These are phyloP conservation scores for Pseudomyrmex dendroicus DNA, from an alignment of 1,140 invertebrate species.

Conservation along the genomic window DNA sequence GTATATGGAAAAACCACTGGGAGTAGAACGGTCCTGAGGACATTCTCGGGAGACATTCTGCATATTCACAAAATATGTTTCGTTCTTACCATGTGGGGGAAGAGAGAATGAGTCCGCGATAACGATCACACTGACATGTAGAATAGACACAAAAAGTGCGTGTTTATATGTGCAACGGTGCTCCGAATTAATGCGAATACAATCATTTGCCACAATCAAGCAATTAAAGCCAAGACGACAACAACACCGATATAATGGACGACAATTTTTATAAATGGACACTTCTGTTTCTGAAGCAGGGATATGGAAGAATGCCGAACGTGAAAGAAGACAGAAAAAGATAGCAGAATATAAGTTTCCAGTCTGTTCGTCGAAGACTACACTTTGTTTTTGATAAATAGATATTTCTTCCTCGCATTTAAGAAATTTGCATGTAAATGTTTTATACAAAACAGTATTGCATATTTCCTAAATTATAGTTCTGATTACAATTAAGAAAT, in stretches of 20 bases:
- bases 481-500: neutral
- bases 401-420: constrained; percentile 33
- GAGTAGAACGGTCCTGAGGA: constrained; percentile 15
- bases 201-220: constrained; percentile 75
- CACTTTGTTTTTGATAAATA: constrained; percentile 9
- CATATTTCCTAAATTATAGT: neutral
- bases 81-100: constrained; percentile 36
- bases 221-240: constrained; percentile 79
- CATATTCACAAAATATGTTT: constrained; percentile 29
- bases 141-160: constrained; percentile 56
- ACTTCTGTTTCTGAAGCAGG: constrained; percentile 26
- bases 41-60: constrained; percentile 26
- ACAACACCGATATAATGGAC: constrained; percentile 71
- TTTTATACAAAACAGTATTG: constrained; percentile 9
- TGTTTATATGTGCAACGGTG: constrained; percentile 69
- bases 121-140: constrained; percentile 18
- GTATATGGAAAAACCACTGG: constrained; percentile 9
- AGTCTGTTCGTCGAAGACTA: constrained; percentile 53
- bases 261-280: constrained; percentile 49
- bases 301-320: constrained; percentile 25
- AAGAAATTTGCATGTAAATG: neutral
- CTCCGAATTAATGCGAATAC: constrained; percentile 70
- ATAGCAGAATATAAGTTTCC: constrained; percentile 18
- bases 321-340: constrained; percentile 29
- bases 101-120: constrained; percentile 32